These are phyloP conservation scores for Chionodraco myersi DNA, from an alignment of 2,113 vertebrate species.

Conservation along the genomic window DNA sequence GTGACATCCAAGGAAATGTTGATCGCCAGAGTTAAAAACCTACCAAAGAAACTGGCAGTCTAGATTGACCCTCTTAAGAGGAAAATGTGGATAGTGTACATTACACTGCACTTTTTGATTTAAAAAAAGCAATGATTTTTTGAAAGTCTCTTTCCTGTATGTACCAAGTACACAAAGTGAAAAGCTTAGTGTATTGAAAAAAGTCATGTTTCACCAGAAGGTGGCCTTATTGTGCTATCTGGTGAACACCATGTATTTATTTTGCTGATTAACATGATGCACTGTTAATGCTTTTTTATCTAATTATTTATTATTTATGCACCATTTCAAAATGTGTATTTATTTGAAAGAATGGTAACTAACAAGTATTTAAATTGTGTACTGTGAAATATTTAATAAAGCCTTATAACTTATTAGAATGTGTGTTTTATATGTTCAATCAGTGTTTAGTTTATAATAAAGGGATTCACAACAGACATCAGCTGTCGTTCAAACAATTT, in stretches of 20 bases:
- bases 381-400: constrained; percentile 34
- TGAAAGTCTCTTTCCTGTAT: constrained; percentile 59
- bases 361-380: constrained; percentile 13
- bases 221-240: constrained; percentile 19
- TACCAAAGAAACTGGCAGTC: no score
- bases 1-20: not conserved
- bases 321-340: constrained; percentile 6
- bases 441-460: not conserved
- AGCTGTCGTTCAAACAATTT: not conserved
- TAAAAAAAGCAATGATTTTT: not conserved
- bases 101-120: not conserved
- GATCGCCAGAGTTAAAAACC: constrained; percentile 8
- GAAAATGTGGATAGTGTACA: not conserved
- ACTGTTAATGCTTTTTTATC: constrained; percentile 16
- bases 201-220: constrained; percentile 43
- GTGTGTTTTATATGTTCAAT: constrained; percentile 3
- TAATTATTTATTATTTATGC: constrained; percentile 57
- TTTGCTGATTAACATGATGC: not conserved
- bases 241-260: constrained; percentile 28
- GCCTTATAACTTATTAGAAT: not conserved
- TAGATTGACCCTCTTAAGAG: not conserved
- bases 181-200: constrained; percentile 44
- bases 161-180: constrained; percentile 71
- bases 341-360: constrained; percentile 23
- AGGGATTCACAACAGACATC: not conserved